A percentile compares a stretch with the other conserved stretches of the same genome.
phyloP scores from a whole-genome alignment of 1,140 invertebrate species.

The Drosophila ohnishii region DNA sequence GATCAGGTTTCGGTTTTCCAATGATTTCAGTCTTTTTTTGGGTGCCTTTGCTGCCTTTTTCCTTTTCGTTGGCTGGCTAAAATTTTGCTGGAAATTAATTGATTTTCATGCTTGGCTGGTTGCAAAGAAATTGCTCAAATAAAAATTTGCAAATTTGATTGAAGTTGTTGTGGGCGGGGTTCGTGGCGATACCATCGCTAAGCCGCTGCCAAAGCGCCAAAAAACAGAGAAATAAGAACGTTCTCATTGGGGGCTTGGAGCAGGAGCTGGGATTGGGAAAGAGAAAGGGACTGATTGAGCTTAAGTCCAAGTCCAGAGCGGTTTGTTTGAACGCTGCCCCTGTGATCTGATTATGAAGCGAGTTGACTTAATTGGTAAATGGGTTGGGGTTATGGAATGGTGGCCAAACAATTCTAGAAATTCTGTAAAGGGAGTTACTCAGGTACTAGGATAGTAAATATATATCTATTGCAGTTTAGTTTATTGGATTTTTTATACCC shows the following conservation, averaged over 20 bases:
- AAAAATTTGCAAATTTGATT: constrained; percentile 81
- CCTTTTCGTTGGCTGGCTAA: constrained; percentile 40
- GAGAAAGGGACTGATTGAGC: constrained; percentile 17
- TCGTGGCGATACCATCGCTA: constrained; percentile 36
- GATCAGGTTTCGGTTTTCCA: constrained; percentile 48
- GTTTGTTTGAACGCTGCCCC: constrained; percentile 44
- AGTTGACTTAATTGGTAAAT: constrained; percentile 28
- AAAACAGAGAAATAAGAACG: constrained; percentile 27
- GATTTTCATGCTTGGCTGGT: constrained; percentile 77
- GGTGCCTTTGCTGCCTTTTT: constrained; percentile 45
- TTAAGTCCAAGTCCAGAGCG: constrained; percentile 42
- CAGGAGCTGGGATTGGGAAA: not conserved
- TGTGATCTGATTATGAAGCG: constrained; percentile 49
- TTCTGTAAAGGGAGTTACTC: not conserved
- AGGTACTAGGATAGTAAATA: not conserved
- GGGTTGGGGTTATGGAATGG: not conserved
- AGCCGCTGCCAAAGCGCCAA: constrained; percentile 66
- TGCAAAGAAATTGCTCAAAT: constrained; percentile 79
- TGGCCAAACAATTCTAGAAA: not conserved
- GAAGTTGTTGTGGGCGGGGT: constrained; percentile 61
- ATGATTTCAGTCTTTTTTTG: constrained; percentile 30
- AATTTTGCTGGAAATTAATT: constrained; percentile 80
- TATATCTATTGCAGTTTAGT: too few relatives aligned
- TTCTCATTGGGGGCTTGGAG: constrained; percentile 21
- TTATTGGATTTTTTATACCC: not conserved